Base-by-base conservation (phyloP, 1,140 invertebrate genomes). In the Drosophila tsacasi region DNA sequence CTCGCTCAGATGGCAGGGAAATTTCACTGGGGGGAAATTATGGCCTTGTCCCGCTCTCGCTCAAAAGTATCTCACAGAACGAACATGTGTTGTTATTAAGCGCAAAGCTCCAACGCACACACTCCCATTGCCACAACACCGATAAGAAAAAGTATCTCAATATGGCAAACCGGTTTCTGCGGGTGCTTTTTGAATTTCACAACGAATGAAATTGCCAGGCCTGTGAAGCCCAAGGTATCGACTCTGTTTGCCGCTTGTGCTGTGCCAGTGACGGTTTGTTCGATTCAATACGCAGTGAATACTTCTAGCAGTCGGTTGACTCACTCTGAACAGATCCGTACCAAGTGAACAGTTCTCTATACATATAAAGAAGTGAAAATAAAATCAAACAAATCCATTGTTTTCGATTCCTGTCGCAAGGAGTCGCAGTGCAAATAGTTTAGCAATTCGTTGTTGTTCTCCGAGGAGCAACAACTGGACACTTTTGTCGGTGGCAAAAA, bases 171-270 rank as follows among this genome's bases (percentile, higher is more conserved):
- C 35, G 71, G 85, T 89, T 87, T 72, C 52, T 47, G 19, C 49
- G 69, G 49, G 79, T 64, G 85, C 85, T 89, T 89, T 89, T 90
- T 84, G 87, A 91, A 91, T 91, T 91, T 91, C 87, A 91, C 87
- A 91, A 91, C 87, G 73, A 91, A 91, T 87, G 78, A 87, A 91
- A 91, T 91, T 77, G 82, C 55, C 40, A 49, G 63, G 17, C 62
- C 46, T 21, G 42, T 35, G 50, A 55, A 42, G 39, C 59, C 19
- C 23, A 55, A 67, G 76, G 69, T 77, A 63, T 76, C 54, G 39
- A 52, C 46, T 52, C 54, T 61, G 58, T 79, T 78, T 77, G 47
- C 55, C 52, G 49, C 50, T 76, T 32, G 46, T 17, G 44, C 7
- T 21, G 35, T n/a, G 19, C 49, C 46, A 21, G 6, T 57, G 52